Conservation (phyloP, 2,888 invertebrate species). For the Fabriciana adippe region DNA sequence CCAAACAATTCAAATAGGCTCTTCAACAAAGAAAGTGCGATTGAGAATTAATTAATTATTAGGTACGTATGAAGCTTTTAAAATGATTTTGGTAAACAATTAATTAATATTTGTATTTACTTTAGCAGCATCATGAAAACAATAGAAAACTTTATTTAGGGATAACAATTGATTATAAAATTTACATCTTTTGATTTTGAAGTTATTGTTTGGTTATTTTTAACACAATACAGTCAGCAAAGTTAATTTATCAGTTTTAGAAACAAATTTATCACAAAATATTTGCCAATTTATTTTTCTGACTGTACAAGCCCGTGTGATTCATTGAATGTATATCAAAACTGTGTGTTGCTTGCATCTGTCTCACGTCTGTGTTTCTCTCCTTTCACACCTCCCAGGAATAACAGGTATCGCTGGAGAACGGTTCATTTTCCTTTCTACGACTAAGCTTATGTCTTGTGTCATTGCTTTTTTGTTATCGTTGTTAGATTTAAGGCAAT, state of each 20-base stretch:
- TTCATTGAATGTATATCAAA: constrained; percentile 34
- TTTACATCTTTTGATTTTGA: background rate
- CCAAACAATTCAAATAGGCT: constrained; percentile 1
- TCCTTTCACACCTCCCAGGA: constrained; percentile 81
- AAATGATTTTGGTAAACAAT: background rate
- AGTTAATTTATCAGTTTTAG: background rate
- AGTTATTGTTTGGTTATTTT: constrained; percentile 4
- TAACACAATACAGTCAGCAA: constrained; percentile 4
- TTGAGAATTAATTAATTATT: constrained; percentile 3
- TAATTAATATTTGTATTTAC: background rate
- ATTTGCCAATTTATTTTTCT: constrained; percentile 20
- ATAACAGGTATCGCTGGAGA: constrained; percentile 79
- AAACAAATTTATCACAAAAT: background rate
- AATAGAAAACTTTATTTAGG: background rate
- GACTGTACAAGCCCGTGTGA: constrained; percentile 25
- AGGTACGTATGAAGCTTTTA: background rate
- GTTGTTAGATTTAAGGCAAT: constrained; percentile 35
- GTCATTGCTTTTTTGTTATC: constrained; percentile 61
- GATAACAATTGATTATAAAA: background rate
- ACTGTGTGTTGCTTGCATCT: constrained; percentile 76
- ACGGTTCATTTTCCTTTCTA: constrained; percentile 59
- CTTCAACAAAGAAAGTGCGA: background rate
- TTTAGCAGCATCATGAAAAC: background rate
- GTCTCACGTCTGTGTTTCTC: constrained; percentile 81
- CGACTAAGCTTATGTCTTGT: constrained; percentile 71